Base-by-base conservation (phyloP, 2,888 invertebrate species). In the Oscheius sp. region DNA sequence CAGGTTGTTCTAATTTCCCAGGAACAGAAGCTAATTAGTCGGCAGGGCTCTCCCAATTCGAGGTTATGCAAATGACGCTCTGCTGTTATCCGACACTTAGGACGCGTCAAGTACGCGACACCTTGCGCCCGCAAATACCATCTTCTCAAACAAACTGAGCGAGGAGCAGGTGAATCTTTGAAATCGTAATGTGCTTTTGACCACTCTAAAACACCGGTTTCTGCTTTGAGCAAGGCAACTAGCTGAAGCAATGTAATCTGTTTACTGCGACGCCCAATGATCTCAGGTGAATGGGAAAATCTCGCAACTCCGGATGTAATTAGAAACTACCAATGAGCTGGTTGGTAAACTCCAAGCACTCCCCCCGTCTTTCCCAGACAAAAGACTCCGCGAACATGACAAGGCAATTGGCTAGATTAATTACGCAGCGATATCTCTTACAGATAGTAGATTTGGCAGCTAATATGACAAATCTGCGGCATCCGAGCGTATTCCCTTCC, bases 21-120 rank as follows among this genome's bases (percentile, higher is more conserved):
- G 55, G 55, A 42, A 68, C 68, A 68, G 68, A 68, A 68, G 70
- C 59, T 33, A 70, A 70, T 70, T 70, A 58, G 70, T 58, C 68
- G 70, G 70, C 48, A 66, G 13, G 32, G 55, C 66, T 66, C 51
- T 58, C 10, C 59, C 47, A 55, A 48, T 70, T 42, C 37, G 53
- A 58, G 70, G 70, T 70, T 70, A 70, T 70, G 70, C 70, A 58
- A 70, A 70, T 70, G 70, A 57, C 58, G 59, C 57, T 55, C 68
- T 59, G 70, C 58, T 70, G 70, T 70, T 70, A 59, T 57, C 58
- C 59, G 70, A 70, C 70, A 70, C 70, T 70, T 58, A 58, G 68
- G 55, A 58, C 58, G 70, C 70, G 70, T 70, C 70, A 70, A 70
- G 70, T 70, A 70, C 48, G 70, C 59, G 70, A 70, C 70, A 70